Percentiles rank a stretch among this genome's conserved stretches.
phyloP scores from a whole-genome alignment of 2,797 vertebrate species.

The Takifugu ocellatus region DNA sequence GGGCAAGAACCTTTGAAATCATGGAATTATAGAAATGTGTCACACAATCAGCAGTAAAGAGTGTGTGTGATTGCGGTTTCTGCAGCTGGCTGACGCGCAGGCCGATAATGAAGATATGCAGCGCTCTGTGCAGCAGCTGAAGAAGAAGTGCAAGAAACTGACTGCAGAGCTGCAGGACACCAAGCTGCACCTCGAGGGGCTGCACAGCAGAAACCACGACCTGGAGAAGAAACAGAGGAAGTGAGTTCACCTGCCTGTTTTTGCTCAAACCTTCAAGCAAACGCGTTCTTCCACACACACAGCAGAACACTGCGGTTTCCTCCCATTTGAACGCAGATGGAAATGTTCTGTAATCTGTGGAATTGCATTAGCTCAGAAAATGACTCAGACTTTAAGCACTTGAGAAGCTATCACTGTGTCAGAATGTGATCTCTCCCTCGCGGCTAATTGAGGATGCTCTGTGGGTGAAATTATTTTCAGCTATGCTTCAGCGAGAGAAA shows the following conservation, averaged over 20 bases:
- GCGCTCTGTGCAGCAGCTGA: slow-evolving; percentile 88
- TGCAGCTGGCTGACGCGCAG: slow-evolving; percentile 87
- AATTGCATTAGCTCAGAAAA: slow-evolving; percentile 71
- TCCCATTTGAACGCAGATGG: slow-evolving; percentile 65
- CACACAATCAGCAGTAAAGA: neutral
- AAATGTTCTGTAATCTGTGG: slow-evolving; percentile 68
- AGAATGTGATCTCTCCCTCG: slow-evolving; percentile 75
- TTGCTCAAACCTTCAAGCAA: slow-evolving; percentile 23
- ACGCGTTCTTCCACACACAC: slow-evolving; percentile 27
- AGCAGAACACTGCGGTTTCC: slow-evolving; percentile 47
- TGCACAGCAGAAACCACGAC: slow-evolving; percentile 95
- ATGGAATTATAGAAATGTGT: slow-evolving; percentile 8
- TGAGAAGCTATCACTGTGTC: slow-evolving; percentile 67
- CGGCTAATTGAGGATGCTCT: slow-evolving; percentile 77
- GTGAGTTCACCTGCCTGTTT: slow-evolving; percentile 68
- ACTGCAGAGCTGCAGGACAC: slow-evolving; percentile 94
- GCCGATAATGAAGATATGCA: slow-evolving; percentile 91
- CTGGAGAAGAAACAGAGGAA: slow-evolving; percentile 98
- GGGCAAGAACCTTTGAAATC: slow-evolving; percentile 64
- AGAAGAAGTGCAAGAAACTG: slow-evolving; percentile 93
- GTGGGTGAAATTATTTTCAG: slow-evolving; percentile 74
- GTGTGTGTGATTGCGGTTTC: slow-evolving; percentile 43
- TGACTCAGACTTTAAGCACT: slow-evolving; percentile 73
- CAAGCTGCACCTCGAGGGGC: slow-evolving; percentile 93
- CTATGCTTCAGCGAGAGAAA: slow-evolving; percentile 65